These are phyloP conservation scores for Mormyrops attenuatus DNA, from an alignment of 2,797 vertebrate species.

Conservation along the genomic window DNA sequence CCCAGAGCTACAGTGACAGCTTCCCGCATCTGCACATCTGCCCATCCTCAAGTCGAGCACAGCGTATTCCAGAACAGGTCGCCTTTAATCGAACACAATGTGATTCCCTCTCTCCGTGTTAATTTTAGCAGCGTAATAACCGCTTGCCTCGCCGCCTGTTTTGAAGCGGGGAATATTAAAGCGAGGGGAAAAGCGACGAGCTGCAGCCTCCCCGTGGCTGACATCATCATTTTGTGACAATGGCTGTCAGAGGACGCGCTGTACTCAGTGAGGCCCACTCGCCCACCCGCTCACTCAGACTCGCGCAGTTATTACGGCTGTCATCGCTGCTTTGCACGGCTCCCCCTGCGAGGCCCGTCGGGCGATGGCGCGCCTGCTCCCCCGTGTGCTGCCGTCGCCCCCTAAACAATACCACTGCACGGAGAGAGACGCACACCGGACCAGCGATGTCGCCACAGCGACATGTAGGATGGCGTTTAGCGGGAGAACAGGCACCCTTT, in stretches of 20 bases:
- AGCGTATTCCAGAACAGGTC: neutral
- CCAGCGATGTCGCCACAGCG: neutral
- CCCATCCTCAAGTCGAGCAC: neutral
- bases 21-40: neutral
- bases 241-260: slow-evolving; percentile 34
- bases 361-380: slow-evolving; percentile 3
- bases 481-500: neutral
- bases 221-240: slow-evolving; percentile 35
- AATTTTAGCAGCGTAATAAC: slow-evolving; percentile 1
- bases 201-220: slow-evolving; percentile 28
- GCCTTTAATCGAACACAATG: neutral
- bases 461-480: neutral
- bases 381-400: neutral
- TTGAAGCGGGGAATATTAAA: neutral
- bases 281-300: slow-evolving; percentile 28
- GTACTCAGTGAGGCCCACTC: slow-evolving; percentile 14
- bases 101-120: neutral
- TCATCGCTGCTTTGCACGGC: slow-evolving; percentile 32
- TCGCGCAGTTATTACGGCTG: slow-evolving; percentile 38
- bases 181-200: slow-evolving; percentile 5
- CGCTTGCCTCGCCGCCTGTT: neutral
- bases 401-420: neutral
- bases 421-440: neutral
- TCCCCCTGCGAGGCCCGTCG: slow-evolving; percentile 7
- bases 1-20: neutral